phyloP scores from a whole-genome alignment of 2,888 invertebrate species.

The Yponomeuta plumbellus region DNA sequence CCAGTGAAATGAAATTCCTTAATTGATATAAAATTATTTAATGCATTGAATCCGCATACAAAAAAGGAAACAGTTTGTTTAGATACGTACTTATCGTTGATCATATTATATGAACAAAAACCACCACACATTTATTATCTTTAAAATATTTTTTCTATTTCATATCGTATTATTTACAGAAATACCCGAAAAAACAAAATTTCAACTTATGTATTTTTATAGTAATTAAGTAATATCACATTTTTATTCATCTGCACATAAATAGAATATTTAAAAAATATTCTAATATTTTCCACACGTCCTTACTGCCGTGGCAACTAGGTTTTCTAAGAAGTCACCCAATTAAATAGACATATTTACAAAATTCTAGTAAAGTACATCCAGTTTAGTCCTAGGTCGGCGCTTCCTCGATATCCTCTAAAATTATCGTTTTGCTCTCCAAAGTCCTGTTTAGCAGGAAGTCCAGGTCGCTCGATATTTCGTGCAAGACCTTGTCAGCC shows the following conservation, averaged over 20 bases:
- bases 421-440: constrained; percentile 38
- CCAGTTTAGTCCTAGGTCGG: constrained; percentile 44
- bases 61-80: too few species aligned
- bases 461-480: constrained; percentile 88
- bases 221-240: neutral
- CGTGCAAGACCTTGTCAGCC: constrained; percentile 82
- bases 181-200: too few species aligned
- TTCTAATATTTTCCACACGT: neutral
- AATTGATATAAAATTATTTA: too few species aligned
- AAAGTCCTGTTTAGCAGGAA: constrained; percentile 84
- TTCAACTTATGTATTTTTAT: too few species aligned
- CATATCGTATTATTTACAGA: too few species aligned
- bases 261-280: neutral
- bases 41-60: too few species aligned
- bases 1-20: neutral
- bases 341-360: neutral
- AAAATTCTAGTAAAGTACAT: neutral
- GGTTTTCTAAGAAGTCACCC: too few species aligned
- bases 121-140: too few species aligned
- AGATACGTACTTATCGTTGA: too few species aligned
- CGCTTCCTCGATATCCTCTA: constrained; percentile 57
- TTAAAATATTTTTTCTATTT: too few species aligned
- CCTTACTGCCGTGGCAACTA: too few species aligned
- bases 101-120: too few species aligned
- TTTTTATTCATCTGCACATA: neutral